Evolutionary conservation across 2,888 invertebrate genomes (phyloP).

Genomic region (Carpatolechia fugitivella): DNA sequence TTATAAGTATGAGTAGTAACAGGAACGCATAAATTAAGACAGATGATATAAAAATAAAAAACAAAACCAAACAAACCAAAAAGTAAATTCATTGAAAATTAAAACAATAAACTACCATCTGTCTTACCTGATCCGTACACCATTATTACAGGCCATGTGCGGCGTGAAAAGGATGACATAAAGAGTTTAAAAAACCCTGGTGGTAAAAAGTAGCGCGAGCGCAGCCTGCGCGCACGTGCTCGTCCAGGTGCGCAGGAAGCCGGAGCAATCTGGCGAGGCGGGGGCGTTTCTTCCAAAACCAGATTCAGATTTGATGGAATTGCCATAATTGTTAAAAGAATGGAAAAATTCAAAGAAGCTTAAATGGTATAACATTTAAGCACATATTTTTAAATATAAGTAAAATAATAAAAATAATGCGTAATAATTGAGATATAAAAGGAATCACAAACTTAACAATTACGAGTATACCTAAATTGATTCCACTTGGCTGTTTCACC

Average conservation of each 20-base stretch:
- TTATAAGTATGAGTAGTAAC: too few relatives aligned
- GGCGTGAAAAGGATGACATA: conserved; percentile 18
- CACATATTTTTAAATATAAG: too few relatives aligned
- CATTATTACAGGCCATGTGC: conserved; percentile 26
- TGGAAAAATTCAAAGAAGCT: neutral
- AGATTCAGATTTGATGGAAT: neutral
- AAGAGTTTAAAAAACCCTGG: conserved; percentile 25
- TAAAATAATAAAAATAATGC: too few relatives aligned
- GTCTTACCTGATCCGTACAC: conserved; percentile 18
- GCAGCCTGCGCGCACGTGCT: conserved; percentile 45
- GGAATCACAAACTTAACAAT: neutral
- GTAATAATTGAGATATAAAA: too few relatives aligned
- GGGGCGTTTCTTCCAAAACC: neutral
- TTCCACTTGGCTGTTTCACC: neutral
- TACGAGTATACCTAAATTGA: neutral
- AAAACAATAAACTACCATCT: conserved; percentile 11
- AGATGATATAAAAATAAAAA: neutral
- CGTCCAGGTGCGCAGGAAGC: conserved; percentile 54
- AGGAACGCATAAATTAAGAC: too few relatives aligned
- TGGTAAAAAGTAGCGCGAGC: conserved; percentile 10
- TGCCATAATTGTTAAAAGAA: neutral
- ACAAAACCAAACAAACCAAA: neutral
- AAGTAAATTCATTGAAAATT: conserved; percentile 3
- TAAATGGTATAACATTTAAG: too few relatives aligned
- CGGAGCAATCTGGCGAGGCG: conserved; percentile 10